Evolutionary conservation across 2,888 invertebrate species (phyloP), one percentile per base, ranked within the genome.

Genomic region (Pyralis farinalis): DNA sequence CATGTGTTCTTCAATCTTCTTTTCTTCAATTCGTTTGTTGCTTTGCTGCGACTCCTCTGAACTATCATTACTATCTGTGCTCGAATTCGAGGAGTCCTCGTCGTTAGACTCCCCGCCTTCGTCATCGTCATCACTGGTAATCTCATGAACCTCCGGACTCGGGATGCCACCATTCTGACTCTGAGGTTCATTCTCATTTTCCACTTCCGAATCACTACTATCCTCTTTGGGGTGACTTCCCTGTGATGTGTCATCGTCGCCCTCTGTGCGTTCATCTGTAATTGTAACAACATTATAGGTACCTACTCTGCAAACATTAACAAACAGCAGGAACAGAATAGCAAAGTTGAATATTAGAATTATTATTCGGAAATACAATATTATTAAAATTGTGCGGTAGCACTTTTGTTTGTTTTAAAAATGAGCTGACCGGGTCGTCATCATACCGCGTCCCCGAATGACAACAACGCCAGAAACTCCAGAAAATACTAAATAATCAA

Each of bases 111-210:
- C 79, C 47, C 79, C 68, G 64, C 80, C 79, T 58, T 91, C 91
- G 54, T 93, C 92, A 48, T 90, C 89, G 57, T 92, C 91, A 51
- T 87, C 91, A 75, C 90, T 90, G 37, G 86, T 83, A 40, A 90
- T 89, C 64, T 90, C 90, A 58, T 90, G 89, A 3, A 90, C 90
- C 55, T 90, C 91, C 31, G 82, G 82, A 40, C 71, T 79, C 11
- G 70, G 74, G 28, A 59, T 80, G 8, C 70, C 80, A 16, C 84
- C 86, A 69, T 86, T 87, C 58, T 86, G 85, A 52, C 69, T 83
- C 51, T 84, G 84, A 35, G 78, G 69, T 49, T 76, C 79, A 64
- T 72, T 64, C 38, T 58, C 68, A 56, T 72, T 73, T 52, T 79
- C 81, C 52, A 71, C 70, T 51, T 63, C 78, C 37, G 82, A 83